Evolutionary conservation across 1,140 invertebrate genomes (phyloP).

Genomic region (Hydropsyche tenuis): DNA sequence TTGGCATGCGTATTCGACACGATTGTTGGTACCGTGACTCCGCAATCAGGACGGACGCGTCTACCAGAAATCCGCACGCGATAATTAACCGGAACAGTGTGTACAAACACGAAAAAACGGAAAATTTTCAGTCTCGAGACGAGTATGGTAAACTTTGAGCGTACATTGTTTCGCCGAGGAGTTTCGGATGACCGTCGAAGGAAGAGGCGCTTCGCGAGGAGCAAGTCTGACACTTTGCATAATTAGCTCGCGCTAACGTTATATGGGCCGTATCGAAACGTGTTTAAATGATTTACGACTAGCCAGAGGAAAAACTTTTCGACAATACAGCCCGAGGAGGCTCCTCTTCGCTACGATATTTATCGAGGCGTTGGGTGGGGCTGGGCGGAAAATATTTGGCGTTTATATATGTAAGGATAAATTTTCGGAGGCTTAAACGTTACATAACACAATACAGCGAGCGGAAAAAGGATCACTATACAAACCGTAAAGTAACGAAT

Average conservation of each 20-base stretch:
- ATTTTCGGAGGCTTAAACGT: neutral
- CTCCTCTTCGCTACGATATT: neutral
- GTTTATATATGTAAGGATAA: neutral
- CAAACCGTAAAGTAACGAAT: too few species aligned
- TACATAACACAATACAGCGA: neutral
- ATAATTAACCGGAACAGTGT: too few species aligned
- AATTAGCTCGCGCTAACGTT: slow-evolving; percentile 18
- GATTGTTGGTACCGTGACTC: too few species aligned
- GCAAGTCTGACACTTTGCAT: slow-evolving; percentile 17
- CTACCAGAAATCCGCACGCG: too few species aligned
- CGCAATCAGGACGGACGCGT: too few species aligned
- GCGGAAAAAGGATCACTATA: neutral
- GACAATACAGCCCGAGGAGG: slow-evolving; percentile 21
- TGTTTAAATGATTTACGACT: slow-evolving; percentile 31
- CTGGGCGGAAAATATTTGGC: slow-evolving; percentile 26
- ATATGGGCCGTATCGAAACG: slow-evolving; percentile 21
- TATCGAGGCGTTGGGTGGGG: neutral
- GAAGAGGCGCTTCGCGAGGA: too few species aligned
- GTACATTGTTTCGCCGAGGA: too few species aligned
- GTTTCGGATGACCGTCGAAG: too few species aligned
- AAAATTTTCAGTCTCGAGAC: too few species aligned
- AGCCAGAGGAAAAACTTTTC: slow-evolving; percentile 22
- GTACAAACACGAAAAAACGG: too few species aligned
- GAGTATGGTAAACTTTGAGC: too few species aligned
- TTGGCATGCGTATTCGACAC: too few species aligned